Conservation (phyloP, 2,888 invertebrate species). For the Trisateles emortualis region DNA sequence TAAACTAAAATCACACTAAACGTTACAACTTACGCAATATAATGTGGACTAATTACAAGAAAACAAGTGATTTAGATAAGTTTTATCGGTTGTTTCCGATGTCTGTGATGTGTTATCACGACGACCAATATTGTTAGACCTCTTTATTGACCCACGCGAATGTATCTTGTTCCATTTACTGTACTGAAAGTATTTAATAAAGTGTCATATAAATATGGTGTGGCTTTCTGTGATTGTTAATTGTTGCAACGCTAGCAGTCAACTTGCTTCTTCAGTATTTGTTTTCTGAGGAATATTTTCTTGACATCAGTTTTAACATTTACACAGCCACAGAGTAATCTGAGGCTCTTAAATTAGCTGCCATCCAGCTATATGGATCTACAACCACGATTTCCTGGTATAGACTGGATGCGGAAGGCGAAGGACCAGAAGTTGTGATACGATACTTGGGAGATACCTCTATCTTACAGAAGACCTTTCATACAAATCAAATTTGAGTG, state of each 20-base stretch:
- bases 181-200: not conserved
- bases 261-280: not conserved
- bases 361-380: too few species aligned
- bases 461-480: too few species aligned
- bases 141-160: constrained; percentile 31
- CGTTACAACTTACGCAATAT: constrained; percentile 47
- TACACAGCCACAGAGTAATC: too few species aligned
- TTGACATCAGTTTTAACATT: too few species aligned
- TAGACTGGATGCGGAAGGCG: too few species aligned
- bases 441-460: too few species aligned
- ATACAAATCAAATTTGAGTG: too few species aligned
- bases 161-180: constrained; percentile 21
- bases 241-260: constrained; percentile 14
- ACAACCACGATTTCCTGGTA: too few species aligned
- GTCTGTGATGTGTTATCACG: constrained; percentile 52
- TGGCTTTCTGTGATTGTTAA: constrained; percentile 11
- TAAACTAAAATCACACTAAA: constrained; percentile 42
- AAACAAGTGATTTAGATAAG: constrained; percentile 72
- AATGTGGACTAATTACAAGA: constrained; percentile 61
- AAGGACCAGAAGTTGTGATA: too few species aligned
- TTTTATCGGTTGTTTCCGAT: constrained; percentile 60
- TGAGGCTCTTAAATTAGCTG: too few species aligned
- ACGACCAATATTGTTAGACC: constrained; percentile 41
- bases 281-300: not conserved
- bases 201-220: constrained; percentile 21